phyloP scores from a whole-genome alignment of 1,140 invertebrate genomes.

The Drosophila murphyi region DNA sequence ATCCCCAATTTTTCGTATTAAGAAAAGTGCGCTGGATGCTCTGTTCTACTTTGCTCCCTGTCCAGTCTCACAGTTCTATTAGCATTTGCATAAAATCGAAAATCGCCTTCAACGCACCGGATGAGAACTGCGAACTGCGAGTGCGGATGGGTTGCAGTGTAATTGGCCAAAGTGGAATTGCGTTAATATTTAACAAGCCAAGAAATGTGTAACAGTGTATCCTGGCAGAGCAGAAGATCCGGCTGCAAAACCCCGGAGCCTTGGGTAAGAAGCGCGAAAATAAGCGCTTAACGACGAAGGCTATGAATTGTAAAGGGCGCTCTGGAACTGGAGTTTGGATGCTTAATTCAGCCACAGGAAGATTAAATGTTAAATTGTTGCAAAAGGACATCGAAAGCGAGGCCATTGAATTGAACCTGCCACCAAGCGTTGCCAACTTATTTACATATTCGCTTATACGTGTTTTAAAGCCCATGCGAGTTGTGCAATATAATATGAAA shows the following conservation, averaged over 20 bases:
- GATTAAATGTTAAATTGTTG: constrained; percentile 39
- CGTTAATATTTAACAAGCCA: constrained; percentile 80
- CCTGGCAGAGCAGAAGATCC: constrained; percentile 31
- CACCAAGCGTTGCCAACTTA: neutral
- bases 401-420: constrained; percentile 3
- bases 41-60: neutral
- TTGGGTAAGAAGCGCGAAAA: constrained; percentile 53
- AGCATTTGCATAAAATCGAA: constrained; percentile 65
- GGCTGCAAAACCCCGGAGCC: constrained; percentile 13
- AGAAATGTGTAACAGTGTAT: constrained; percentile 66
- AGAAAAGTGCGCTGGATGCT: constrained; percentile 43
- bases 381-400: constrained; percentile 23
- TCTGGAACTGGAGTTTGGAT: neutral
- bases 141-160: constrained; percentile 68
- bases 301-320: constrained; percentile 8
- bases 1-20: constrained; percentile 53
- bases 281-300: constrained; percentile 49
- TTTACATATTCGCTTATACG: neutral
- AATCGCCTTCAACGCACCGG: constrained; percentile 21
- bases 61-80: constrained; percentile 16
- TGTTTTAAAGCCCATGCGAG: neutral
- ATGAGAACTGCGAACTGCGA: constrained; percentile 17
- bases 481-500: neutral
- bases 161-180: constrained; percentile 80
- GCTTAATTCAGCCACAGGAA: neutral